Conservation (phyloP, 1,140 invertebrate genomes). For the Bombus waltoni region DNA sequence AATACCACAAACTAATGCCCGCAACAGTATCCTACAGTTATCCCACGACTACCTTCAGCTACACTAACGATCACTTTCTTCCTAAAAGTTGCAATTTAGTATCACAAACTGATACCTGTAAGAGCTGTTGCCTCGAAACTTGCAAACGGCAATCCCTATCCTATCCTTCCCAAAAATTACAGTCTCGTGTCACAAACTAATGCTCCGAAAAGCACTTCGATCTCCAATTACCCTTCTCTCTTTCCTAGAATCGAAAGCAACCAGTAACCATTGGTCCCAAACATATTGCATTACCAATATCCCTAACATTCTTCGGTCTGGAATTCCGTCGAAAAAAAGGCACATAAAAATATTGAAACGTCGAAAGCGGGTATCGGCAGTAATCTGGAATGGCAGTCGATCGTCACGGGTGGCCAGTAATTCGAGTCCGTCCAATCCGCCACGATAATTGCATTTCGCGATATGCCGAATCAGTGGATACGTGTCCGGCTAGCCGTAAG, state of each 20-base stretch:
- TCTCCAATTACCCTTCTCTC: no score
- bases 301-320: background rate
- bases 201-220: no score
- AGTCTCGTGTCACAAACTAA: no score
- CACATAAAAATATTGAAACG: background rate
- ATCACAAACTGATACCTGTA: no score
- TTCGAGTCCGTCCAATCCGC: conserved; percentile 37
- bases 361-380: background rate
- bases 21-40: no score
- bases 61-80: no score
- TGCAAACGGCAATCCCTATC: no score
- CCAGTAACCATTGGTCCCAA: background rate
- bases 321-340: background rate
- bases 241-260: background rate
- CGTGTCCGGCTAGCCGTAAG: conserved; percentile 60
- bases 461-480: conserved; percentile 70
- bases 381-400: conserved; percentile 6
- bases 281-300: background rate
- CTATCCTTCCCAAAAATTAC: no score
- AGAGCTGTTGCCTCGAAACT: no score
- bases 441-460: conserved; percentile 76
- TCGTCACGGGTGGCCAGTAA: conserved; percentile 15
- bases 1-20: no score
- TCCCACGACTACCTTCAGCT: no score
- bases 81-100: no score